These are phyloP conservation scores for Drosophila serrata DNA, from an alignment of 1,140 invertebrate species.

Conservation along the genomic window DNA sequence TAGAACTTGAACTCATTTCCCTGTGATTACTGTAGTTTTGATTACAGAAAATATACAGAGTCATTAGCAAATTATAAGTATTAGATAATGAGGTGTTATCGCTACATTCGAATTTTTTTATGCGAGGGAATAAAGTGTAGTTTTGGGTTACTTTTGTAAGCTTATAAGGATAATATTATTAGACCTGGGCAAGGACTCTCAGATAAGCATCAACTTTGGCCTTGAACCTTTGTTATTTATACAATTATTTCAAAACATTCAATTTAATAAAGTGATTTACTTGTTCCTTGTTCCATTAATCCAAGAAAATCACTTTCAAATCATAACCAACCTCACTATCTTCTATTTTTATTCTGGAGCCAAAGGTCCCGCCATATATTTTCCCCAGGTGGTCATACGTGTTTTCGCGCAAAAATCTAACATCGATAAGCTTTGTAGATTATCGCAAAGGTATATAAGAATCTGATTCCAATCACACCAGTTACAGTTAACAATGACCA, in stretches of 20 bases:
- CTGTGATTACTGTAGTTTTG: not conserved
- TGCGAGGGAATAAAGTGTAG: too few species aligned
- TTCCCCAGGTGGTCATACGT: conserved; percentile 32
- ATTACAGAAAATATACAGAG: not conserved
- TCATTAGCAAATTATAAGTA: not conserved
- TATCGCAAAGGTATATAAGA: conserved; percentile 66
- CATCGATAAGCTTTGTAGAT: conserved; percentile 61
- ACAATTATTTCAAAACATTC: too few species aligned
- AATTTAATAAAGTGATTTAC: fast-evolving
- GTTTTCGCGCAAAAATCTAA: conserved; percentile 19
- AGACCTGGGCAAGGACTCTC: fast-evolving
- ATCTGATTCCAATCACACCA: conserved; percentile 9
- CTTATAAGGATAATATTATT: not conserved
- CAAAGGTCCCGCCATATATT: conserved; percentile 49
- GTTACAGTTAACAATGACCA: conserved; percentile 61
- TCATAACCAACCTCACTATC: not conserved
- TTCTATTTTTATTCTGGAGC: conserved; percentile 3
- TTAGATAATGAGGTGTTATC: not conserved
- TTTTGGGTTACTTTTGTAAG: not conserved
- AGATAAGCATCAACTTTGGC: not conserved
- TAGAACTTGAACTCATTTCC: not conserved
- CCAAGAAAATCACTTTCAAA: not conserved
- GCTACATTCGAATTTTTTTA: not conserved
- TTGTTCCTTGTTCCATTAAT: not conserved
- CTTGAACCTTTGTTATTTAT: not conserved